Evolutionary conservation across 2,113 vertebrate genomes (phyloP), one percentile per base, ranked within the genome.

Genomic region (Daphoenositta chrysoptera): DNA sequence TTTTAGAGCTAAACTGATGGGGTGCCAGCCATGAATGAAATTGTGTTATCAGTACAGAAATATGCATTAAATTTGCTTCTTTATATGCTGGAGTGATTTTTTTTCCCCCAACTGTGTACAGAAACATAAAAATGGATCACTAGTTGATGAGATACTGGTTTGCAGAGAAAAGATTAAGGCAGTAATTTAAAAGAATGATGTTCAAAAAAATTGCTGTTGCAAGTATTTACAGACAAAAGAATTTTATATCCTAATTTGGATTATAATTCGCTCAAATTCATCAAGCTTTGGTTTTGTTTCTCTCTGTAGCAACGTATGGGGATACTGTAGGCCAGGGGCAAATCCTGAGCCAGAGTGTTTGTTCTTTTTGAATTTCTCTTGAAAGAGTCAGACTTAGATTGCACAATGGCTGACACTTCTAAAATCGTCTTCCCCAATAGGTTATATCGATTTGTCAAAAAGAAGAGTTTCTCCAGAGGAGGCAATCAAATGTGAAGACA

Each of bases 401-500:
- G 56, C 35, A 35, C 54, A 33, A 26, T 66, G 35, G 24, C 30
- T 93, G 78, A 84, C n/a, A 16, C 39, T 84, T 90, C 33, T 22
- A 42, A 89, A 94, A 92, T 94, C 3, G 0, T 93, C 69, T 94
- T 96, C 45, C 90, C 27, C 18, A 21, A 66, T 27, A 99, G 99
- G 99, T 91, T 99, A 99, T 93, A 99, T 99, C 57, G 99, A 99
- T 97, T 98, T 99, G 96, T 99, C 99, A 73, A 99, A 99, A 98
- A 98, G 99, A 98, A 99, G 99, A 98, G 99, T 99, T 97, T 99
- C 99, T 75, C 99, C 99, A 95, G 99, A 99, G 91, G 99, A 99
- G 96, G 99, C 99, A 89, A 98, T 99, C 95, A 99, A 99, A 98
- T 99, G 99, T 97, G 99, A 99, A 98, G 99, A 99, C 94, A 99